Evolutionary conservation across 2,113 vertebrate genomes (phyloP), one percentile per base, ranked within the genome.

Genomic region (Hemibagrus wyckioides): DNA sequence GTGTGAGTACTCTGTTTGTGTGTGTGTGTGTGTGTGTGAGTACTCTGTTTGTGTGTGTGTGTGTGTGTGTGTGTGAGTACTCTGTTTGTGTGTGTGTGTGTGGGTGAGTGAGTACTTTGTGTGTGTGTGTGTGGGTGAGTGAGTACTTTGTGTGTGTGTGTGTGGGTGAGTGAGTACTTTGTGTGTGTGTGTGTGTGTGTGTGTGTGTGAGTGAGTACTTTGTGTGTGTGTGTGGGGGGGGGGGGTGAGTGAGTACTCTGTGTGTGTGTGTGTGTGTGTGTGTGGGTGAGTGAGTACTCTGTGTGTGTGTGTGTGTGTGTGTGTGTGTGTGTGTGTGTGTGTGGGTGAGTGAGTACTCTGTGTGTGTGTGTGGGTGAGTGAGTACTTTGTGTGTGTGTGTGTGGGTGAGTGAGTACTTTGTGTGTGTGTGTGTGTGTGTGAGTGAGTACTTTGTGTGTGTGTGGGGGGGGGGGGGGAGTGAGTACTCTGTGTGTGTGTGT

Each of bases 201-300:
- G 95, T n/a, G n/a, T n/a, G n/a, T n/a, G n/a, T n/a, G n/a, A 90
- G 21, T 44, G 41, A 4, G 41, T 44, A 6, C 84, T 39, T 23
- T 28, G 39, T 71, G 50, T 73, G 54, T 75, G 39, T 28, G 23
- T 48, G n/a, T 69, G 48, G 50, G 63, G 81, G 25, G n/a, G n/a
- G n/a, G n/a, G n/a, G n/a, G n/a, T 54, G 23, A 48, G 52, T 19
- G 9, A 50, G 7, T 25, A 21, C 4, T 63, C 6, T 52, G 14
- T 52, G 21, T 80, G 1, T 36, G 33, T 36, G n/a, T 1, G 3
- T 36, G 41, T 99, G 97, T 90, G 96, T 95, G 89, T 99, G 97
- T 94, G 94, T 98, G 1, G 97, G 97, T 99, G 88, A 96, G 96
- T 91, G n/a, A n/a, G n/a, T n/a, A 23, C 85, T 48, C 23, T n/a